Evolutionary conservation across 2,797 vertebrate genomes (phyloP).

Genomic region (Hybognathus amarus): DNA sequence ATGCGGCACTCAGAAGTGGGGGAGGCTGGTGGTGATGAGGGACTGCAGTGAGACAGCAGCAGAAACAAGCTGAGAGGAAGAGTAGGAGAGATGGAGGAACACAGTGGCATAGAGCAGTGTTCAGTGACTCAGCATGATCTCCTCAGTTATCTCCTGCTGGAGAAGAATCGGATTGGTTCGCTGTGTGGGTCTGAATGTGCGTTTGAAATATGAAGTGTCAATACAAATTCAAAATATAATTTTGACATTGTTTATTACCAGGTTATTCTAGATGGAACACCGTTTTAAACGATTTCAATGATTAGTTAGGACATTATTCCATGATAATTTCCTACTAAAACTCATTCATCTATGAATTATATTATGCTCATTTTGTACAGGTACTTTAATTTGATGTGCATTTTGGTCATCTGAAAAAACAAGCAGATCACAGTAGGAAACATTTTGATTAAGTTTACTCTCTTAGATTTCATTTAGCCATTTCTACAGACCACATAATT

Average conservation of each 20-base stretch:
- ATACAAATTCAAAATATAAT: not conserved
- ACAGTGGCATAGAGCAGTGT: not conserved
- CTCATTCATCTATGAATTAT: not conserved
- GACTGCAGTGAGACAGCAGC: constrained; percentile 37
- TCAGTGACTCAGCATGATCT: constrained; percentile 47
- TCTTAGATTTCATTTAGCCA: not conserved
- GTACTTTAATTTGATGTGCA: not conserved
- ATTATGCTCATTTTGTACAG: not conserved
- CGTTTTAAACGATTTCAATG: not conserved
- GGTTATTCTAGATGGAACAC: not conserved
- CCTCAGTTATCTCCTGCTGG: not conserved
- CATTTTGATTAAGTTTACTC: not conserved
- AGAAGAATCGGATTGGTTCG: not conserved
- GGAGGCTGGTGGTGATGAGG: constrained; percentile 14
- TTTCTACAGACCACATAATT: not conserved
- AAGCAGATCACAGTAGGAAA: not conserved
- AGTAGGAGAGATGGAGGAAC: not conserved
- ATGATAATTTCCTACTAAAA: not conserved
- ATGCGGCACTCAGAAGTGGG: constrained; percentile 53
- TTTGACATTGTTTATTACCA: not conserved
- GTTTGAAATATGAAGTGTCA: not conserved
- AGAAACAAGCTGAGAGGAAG: not conserved
- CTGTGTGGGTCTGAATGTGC: not conserved
- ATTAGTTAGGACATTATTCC: not conserved
- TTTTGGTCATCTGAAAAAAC: not conserved